Base-by-base conservation (phyloP, 2,797 vertebrate genomes). In the Phrynocephalus forsythii region DNA sequence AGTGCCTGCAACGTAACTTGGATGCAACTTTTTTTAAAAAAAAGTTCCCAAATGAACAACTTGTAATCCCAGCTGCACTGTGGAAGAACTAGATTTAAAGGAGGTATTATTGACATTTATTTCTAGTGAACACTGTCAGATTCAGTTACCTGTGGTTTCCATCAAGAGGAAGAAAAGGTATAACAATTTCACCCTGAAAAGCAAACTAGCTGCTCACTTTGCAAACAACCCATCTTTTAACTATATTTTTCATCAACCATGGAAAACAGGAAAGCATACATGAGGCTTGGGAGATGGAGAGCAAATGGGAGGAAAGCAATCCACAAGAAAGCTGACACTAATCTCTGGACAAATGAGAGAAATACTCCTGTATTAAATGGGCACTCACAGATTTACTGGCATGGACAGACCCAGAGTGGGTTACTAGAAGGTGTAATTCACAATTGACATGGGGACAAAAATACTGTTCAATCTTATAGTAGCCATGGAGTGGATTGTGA, bases 131-230 rank as follows among this genome's bases (percentile, higher is more conserved):
- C 28, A 66, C 44, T 68, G 16, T 67, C 72, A 77, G 73, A 28
- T 50, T 50, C 56, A 77, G 73, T 50, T 85, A n/a, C 75, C 84
- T 68, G 38, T 78, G 60, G 76, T 78, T n/a, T 71, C 16, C 44
- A 66, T 11, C 66, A 33, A 9, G 30, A 48, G n/a, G 38, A 78
- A 6, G 44, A 33, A 52, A 50, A 60, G 18, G 75, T 11, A 68
- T 26, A 33, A 20, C 28, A 66, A 76, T 76, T 67, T 67, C 63
- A 77, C 18, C 60, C 16, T 68, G 28, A 78, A 85, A 85, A 78
- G 75, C 75, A 67, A 77, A 67, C 38, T 22, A 24, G 60, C 60
- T n/a, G 26, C 60, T 68, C 10, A 33, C 56, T 67, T 44, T n/a
- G 24, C 48, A 78, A 50, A 30, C 63, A 77, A 77, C n/a, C 28